Evolutionary conservation across 2,888 invertebrate species (phyloP).

Genomic region (Pelosia muscerda): DNA sequence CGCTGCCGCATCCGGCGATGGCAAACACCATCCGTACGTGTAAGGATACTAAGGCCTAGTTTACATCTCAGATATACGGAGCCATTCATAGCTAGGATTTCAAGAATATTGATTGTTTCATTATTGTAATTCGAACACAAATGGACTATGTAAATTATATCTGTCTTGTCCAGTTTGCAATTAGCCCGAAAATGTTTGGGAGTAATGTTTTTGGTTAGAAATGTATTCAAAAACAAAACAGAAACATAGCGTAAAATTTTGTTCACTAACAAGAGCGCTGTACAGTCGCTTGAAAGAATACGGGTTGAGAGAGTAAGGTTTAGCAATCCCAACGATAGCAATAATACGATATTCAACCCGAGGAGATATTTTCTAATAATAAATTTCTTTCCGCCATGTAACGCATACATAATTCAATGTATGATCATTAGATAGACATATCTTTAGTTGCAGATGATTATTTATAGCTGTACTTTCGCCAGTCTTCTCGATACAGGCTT

Average conservation of each 20-base stretch:
- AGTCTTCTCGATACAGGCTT: not conserved
- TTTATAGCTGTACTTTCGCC: not conserved
- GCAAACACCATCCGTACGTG: constrained; percentile 40
- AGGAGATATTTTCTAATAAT: no score
- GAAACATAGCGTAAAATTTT: no score
- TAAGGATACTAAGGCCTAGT: constrained; percentile 11
- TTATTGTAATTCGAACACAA: not conserved
- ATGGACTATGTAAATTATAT: not conserved
- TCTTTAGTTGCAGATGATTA: not conserved
- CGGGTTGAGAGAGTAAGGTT: no score
- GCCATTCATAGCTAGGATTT: not conserved
- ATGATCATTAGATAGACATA: not conserved
- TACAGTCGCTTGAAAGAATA: no score
- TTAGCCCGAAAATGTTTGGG: not conserved
- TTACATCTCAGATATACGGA: not conserved
- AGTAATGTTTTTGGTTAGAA: not conserved
- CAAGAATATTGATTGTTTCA: not conserved
- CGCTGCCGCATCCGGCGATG: constrained; percentile 44
- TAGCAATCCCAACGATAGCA: no score
- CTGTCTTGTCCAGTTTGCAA: not conserved
- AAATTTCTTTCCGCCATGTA: no score
- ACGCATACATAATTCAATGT: no score
- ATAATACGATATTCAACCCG: no score
- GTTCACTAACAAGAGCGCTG: no score
- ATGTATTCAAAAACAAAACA: not conserved